phyloP scores from a whole-genome alignment of 2,113 vertebrate genomes.

The Tringa solitaria region DNA sequence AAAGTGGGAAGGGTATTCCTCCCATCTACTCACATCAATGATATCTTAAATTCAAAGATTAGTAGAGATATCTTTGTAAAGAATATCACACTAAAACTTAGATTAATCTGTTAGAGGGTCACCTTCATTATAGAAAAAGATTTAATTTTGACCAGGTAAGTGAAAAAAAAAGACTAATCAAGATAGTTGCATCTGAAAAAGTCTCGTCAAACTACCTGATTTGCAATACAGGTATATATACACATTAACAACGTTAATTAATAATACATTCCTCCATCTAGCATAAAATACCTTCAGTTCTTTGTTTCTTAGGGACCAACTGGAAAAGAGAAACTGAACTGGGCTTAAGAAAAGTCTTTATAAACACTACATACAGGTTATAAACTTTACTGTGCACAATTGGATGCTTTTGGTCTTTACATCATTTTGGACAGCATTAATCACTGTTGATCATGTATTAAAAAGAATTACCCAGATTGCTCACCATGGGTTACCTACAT shows the following conservation, averaged over 20 bases:
- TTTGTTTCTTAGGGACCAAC: neutral
- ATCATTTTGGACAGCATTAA: neutral
- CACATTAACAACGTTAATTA: neutral
- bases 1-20: neutral
- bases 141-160: neutral
- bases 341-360: neutral
- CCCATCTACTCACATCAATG: neutral
- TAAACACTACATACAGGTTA: neutral
- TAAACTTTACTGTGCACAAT: neutral
- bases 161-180: neutral
- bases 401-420: neutral
- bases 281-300: neutral
- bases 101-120: neutral
- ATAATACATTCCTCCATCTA: neutral
- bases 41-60: neutral
- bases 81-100: neutral
- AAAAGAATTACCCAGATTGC: neutral
- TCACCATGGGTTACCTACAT: fast-evolving
- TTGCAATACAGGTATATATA: neutral
- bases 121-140: neutral
- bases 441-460: neutral
- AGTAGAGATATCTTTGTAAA: neutral
- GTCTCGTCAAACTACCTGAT: neutral
- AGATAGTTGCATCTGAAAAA: neutral
- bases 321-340: neutral